These are phyloP conservation scores for Dolichotis patagonum DNA, from an alignment of 2,113 vertebrate genomes.

Conservation along the genomic window DNA sequence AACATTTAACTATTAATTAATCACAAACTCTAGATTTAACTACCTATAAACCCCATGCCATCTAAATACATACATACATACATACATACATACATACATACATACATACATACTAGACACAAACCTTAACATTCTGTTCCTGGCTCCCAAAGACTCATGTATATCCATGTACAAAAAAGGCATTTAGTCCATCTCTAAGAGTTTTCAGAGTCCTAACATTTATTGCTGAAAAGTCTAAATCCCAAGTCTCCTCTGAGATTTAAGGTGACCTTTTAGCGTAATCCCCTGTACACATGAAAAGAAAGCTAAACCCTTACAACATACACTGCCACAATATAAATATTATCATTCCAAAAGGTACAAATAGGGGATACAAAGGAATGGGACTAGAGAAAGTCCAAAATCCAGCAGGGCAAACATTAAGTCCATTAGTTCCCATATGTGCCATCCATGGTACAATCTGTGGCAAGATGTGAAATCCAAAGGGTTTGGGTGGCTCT, in stretches of 20 bases:
- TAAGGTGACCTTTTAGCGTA: background rate
- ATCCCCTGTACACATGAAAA: background rate
- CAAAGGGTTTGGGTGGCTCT: background rate
- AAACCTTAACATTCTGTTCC: background rate
- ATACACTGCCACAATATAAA: background rate
- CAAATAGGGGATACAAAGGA: background rate
- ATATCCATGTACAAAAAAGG: background rate
- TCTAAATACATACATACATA: no score
- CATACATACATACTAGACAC: no score
- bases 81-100: no score
- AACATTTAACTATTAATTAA: background rate
- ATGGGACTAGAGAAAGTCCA: background rate
- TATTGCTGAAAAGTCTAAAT: background rate
- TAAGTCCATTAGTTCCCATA: background rate
- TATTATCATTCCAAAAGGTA: no score
- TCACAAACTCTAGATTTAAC: background rate
- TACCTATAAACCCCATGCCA: background rate
- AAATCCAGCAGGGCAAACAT: background rate
- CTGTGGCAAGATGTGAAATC: background rate
- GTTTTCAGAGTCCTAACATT: background rate
- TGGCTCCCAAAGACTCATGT: background rate
- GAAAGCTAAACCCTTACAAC: background rate
- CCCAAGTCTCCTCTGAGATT: background rate
- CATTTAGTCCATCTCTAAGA: background rate
- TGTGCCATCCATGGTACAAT: background rate